Percentiles rank a stretch among this genome's conserved stretches.
phyloP scores from a whole-genome alignment of 1,140 invertebrate genomes.

The Euwallacea similis region DNA sequence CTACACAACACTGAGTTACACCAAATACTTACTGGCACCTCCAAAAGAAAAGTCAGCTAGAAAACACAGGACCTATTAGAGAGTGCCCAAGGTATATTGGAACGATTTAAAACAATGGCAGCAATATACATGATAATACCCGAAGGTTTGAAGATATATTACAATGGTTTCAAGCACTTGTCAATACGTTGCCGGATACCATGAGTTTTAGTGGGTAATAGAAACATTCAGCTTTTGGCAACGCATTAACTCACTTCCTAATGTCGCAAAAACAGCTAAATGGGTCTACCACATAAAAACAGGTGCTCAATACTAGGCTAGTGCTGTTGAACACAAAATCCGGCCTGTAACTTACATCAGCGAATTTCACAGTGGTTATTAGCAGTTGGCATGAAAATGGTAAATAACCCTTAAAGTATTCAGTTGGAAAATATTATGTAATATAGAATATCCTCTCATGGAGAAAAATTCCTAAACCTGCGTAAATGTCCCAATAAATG shows the following conservation, averaged over 20 bases:
- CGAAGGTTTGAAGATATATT: not conserved
- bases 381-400: too few relatives aligned
- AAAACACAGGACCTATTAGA: conserved; percentile 14
- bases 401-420: too few relatives aligned
- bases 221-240: not conserved
- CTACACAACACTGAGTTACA: too few relatives aligned
- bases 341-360: conserved; percentile 49
- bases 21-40: conserved; percentile 79
- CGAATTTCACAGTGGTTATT: not conserved
- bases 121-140: too few relatives aligned
- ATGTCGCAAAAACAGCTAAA: not conserved
- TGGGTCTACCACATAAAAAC: conserved; percentile 34
- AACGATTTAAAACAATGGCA: too few relatives aligned
- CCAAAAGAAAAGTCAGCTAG: conserved; percentile 79
- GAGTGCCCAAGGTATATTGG: too few relatives aligned
- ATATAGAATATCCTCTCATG: too few relatives aligned
- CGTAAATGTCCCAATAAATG: too few relatives aligned
- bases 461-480: too few relatives aligned
- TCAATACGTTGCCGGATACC: not conserved
- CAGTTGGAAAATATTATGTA: too few relatives aligned
- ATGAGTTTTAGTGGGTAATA: not conserved
- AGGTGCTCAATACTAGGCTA: conserved; percentile 44
- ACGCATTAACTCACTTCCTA: conserved; percentile 1
- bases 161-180: not conserved
- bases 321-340: conserved; percentile 42